These are phyloP conservation scores for Zoroaster sp. DNA, from an alignment of 53 echinoderm and acorn worm species.

Conservation along the genomic window DNA sequence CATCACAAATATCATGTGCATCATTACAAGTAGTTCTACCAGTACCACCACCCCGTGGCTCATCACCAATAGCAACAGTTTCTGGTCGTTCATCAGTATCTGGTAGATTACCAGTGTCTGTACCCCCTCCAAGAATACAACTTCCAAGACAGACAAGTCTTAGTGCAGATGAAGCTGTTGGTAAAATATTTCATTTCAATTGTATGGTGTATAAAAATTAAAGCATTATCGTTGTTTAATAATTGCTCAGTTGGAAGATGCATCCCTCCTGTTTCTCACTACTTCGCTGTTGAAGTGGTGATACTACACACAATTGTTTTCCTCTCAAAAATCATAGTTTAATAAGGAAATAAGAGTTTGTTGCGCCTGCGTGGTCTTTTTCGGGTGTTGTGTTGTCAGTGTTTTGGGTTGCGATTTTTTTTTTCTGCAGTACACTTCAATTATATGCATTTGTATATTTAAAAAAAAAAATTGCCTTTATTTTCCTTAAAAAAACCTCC, in stretches of 20 bases:
- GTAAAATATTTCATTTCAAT: neutral
- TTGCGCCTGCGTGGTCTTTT: neutral
- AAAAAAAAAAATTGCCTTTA: too few species aligned
- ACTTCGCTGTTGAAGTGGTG: too few species aligned
- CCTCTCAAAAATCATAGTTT: neutral
- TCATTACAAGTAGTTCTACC: neutral
- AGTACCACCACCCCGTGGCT: neutral
- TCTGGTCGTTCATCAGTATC: neutral
- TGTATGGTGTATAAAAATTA: neutral
- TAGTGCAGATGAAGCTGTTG: neutral
- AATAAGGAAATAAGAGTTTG: neutral
- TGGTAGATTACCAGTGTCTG: neutral
- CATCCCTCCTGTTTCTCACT: too few species aligned
- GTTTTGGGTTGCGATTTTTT: too few species aligned
- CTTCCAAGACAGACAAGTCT: conserved; percentile 5
- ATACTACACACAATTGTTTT: too few species aligned
- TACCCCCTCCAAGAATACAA: conserved; percentile 33
- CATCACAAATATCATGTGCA: neutral
- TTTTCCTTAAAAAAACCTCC: too few species aligned
- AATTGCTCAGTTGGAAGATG: neutral
- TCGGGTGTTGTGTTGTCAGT: too few species aligned
- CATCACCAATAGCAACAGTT: conserved; percentile 1
- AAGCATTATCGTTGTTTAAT: neutral
- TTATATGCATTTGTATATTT: too few species aligned
- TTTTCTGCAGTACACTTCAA: too few species aligned